Percentiles rank a stretch among this genome's conserved stretches.
These are phyloP conservation scores for Cottus gobio DNA, from an alignment of 2,113 vertebrate species.

Conservation along the genomic window DNA sequence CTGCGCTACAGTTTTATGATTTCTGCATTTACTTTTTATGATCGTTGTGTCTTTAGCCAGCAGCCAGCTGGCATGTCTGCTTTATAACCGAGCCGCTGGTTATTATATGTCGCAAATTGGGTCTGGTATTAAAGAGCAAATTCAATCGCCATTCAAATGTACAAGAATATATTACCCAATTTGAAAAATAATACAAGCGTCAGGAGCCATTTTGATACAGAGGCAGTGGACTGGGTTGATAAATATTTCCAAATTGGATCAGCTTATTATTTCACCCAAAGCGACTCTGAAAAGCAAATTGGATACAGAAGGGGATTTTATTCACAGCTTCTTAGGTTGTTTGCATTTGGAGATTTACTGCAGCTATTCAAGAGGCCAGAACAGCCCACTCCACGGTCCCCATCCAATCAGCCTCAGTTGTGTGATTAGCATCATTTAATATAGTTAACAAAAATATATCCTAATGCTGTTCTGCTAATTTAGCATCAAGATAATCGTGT, in stretches of 20 bases:
- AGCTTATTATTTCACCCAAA: constrained; percentile 81
- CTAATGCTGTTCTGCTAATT: constrained; percentile 63
- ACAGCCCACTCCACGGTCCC: constrained; percentile 60
- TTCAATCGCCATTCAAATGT: constrained; percentile 76
- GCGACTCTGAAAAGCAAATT: constrained; percentile 78
- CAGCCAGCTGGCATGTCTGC: constrained; percentile 44
- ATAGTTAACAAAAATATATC: constrained; percentile 65
- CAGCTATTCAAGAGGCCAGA: constrained; percentile 69
- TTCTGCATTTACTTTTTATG: constrained; percentile 52
- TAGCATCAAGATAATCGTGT: constrained; percentile 44
- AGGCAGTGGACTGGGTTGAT: constrained; percentile 75
- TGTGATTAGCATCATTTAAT: constrained; percentile 75
- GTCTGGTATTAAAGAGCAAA: constrained; percentile 71
- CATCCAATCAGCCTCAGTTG: constrained; percentile 61
- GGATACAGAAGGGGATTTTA: constrained; percentile 76
- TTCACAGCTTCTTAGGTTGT: constrained; percentile 74
- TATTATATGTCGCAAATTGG: constrained; percentile 72
- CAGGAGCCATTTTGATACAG: constrained; percentile 71
- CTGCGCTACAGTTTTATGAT: constrained; percentile 42
- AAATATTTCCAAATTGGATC: constrained; percentile 83
- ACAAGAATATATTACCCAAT: constrained; percentile 78
- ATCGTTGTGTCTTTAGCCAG: constrained; percentile 45
- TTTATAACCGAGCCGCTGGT: constrained; percentile 60
- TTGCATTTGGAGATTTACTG: constrained; percentile 76
- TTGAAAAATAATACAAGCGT: constrained; percentile 72